phyloP scores from a whole-genome alignment of 2,797 vertebrate genomes.

The Gymnothorax reevesii region DNA sequence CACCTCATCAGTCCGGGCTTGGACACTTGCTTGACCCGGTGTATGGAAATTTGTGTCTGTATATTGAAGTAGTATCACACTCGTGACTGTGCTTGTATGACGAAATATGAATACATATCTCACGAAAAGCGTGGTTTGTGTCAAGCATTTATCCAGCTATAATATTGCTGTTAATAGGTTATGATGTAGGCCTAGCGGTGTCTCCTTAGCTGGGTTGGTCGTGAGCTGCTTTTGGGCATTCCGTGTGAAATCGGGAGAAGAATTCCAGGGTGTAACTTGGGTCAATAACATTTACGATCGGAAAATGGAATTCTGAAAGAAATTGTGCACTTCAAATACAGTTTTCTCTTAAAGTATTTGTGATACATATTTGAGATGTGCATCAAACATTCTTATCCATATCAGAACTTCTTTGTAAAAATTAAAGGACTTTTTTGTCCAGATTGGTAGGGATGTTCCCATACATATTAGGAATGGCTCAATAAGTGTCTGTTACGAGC shows the following conservation, averaged over 20 bases:
- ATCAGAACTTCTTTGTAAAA: not conserved
- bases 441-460: not conserved
- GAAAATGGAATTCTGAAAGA: too few species aligned
- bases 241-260: too few species aligned
- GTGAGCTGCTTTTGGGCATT: too few species aligned
- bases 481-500: not conserved
- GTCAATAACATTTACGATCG: too few species aligned
- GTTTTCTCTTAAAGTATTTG: too few species aligned
- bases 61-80: not conserved
- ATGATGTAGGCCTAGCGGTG: not conserved
- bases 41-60: not conserved
- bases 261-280: not conserved
- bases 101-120: too few species aligned
- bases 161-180: not conserved
- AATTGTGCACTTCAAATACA: too few species aligned
- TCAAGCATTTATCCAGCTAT: too few species aligned
- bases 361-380: not conserved
- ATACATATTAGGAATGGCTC: not conserved
- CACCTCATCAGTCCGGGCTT: too few species aligned
- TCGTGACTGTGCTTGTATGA: not conserved
- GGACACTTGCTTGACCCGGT: not conserved
- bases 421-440: not conserved
- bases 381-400: not conserved
- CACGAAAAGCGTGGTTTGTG: too few species aligned
- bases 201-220: too few species aligned